Percentiles rank a stretch among this genome's conserved stretches.
phyloP scores from a whole-genome alignment of 2,888 invertebrate species.

The Cephonodes hylas region DNA sequence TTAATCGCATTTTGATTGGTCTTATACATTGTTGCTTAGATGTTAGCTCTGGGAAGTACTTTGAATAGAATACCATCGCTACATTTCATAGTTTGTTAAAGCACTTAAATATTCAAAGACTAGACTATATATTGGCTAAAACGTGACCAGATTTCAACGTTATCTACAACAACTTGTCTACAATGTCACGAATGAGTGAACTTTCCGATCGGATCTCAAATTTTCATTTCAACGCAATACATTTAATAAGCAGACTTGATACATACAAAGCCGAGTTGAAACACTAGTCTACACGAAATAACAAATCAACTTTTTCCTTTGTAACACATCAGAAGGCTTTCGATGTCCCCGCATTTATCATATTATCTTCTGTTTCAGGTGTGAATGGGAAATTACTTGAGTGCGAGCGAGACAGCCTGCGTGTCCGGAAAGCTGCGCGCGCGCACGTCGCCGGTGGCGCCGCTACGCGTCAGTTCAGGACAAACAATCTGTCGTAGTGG shows the following conservation, averaged over 20 bases:
- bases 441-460: conserved; percentile 33
- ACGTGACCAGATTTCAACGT: too few species aligned
- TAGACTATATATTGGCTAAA: not conserved
- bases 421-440: conserved; percentile 30
- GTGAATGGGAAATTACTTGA: conserved; percentile 11
- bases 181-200: not conserved
- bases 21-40: too few species aligned
- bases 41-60: too few species aligned
- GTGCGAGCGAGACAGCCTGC: conserved; percentile 25
- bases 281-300: conserved; percentile 10
- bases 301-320: conserved; percentile 26
- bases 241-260: not conserved
- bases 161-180: not conserved
- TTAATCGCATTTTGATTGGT: too few species aligned
- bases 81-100: not conserved
- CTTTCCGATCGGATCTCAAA: not conserved
- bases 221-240: not conserved
- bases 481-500: conserved; percentile 32
- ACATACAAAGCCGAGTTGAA: not conserved
- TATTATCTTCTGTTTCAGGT: conserved; percentile 39
- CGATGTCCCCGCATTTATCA: conserved; percentile 28
- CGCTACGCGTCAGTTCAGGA: conserved; percentile 46
- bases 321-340: conserved; percentile 28
- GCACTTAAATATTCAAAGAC: not conserved
- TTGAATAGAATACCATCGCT: too few species aligned